A percentile compares a stretch with the other conserved stretches of the same genome.
These are phyloP conservation scores for Sycobia sp. DNA, from an alignment of 1,140 invertebrate species.

Conservation along the genomic window DNA sequence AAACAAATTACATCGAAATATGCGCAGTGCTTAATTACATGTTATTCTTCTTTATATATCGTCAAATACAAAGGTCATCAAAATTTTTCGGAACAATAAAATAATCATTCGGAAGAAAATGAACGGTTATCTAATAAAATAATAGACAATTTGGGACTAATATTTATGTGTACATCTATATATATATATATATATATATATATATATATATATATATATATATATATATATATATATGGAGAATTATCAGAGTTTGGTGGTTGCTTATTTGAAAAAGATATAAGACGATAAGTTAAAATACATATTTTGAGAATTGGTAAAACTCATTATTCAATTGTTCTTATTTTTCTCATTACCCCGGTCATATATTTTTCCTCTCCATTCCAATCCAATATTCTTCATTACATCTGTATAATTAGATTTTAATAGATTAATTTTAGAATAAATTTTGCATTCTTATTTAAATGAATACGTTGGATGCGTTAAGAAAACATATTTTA, in stretches of 20 bases:
- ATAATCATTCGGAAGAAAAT: not conserved
- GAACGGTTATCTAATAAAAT: not conserved
- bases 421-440: too few species aligned
- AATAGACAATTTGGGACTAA: conserved; percentile 10
- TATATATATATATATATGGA: conserved; percentile 16
- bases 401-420: too few species aligned
- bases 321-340: conserved; percentile 5
- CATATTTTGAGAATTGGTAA: conserved; percentile 34
- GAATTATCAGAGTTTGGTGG: conserved; percentile 17
- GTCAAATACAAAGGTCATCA: not conserved
- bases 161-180: too few species aligned
- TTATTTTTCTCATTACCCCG: too few species aligned
- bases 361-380: too few species aligned
- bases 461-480: too few species aligned
- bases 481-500: too few species aligned
- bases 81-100: not conserved
- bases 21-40: conserved; percentile 43
- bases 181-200: too few species aligned
- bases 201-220: too few species aligned
- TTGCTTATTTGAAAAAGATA: conserved; percentile 5
- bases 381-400: not conserved
- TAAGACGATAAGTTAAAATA: conserved; percentile 28
- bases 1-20: conserved; percentile 46
- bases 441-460: too few species aligned
- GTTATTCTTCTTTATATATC: conserved; percentile 19